Base-by-base conservation (phyloP, 2,113 vertebrate genomes). In the Hymenochirus boettgeri region DNA sequence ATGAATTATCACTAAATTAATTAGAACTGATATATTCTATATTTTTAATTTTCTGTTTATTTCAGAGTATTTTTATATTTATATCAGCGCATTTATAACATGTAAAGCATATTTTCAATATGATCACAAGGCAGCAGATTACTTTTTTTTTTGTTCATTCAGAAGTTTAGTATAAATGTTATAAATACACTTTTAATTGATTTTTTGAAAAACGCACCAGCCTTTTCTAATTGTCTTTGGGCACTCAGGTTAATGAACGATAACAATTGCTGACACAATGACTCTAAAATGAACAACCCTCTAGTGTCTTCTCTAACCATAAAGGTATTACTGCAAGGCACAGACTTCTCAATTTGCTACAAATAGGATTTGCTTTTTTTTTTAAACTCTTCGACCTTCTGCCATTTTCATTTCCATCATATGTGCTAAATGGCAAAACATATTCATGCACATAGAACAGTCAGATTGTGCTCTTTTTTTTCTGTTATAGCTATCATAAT, bases 401-500 rank as follows among this genome's bases (percentile, higher is more conserved):
- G 62, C 26, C 29, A 25, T 37, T 48, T 11, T 57, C 52, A 55
- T 57, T 63, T 69, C 35, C 61, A 64, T 18, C 65, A 46, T 48
- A 19, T 69, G 11, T 35, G 33, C 10, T 35, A 35, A 12, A 11
- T 35, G 4, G 10, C 33, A 12, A 35, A 35, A 12, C 33, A 35
- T 11, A 35, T 2, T 35, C 15, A 1, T 7, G 7, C 33, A 35
- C 15, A n/a, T n/a, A n/a, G 33, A 35, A 35, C 4, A 64, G 69
- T 50, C 55, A 57, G 60, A 73, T 79, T 74, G 51, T 56, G 39
- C 35, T 1, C 7, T 26, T 39, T 63, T 45, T 54, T 63, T 79
- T 75, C 57, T 42, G 29, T 35, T 1, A 9, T 6, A 17, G 1
- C 72, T 63, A 56, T 54, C 50, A 1, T 19, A 33, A 7, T 1